Evolutionary conservation across 2,113 vertebrate species (phyloP), one percentile per base, ranked within the genome.

Genomic region (Montifringilla adamsi): DNA sequence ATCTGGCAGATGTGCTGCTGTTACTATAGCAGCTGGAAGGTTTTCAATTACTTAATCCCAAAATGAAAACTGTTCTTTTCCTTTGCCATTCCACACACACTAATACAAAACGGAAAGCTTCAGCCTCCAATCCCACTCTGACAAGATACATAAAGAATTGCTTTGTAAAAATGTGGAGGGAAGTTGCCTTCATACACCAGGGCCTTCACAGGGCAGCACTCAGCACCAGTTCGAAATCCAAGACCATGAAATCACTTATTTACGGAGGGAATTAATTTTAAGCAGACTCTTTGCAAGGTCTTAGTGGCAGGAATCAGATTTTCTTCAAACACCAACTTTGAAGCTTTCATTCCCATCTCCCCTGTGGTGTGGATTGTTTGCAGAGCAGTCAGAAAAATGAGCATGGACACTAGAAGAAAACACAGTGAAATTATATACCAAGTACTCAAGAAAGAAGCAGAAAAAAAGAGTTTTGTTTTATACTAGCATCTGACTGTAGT

Each of bases 191-290:
- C 82, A 41, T 13, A 90, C 37, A 89, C 60, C 89, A 93, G 56
- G 49, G 68, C 91, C 82, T 90, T 76, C 49, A 78, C 19, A 82
- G 77, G 84, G 85, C 84, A 82, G 69, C 73, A 78, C 87, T 94
- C 56, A 64, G 44, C 70, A 67, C 69, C 69, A 89, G 91, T 67
- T 44, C 74, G 79, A 96, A 96, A 97, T 85, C 91, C 2, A 28
- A 97, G 92, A 96, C 96, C 95, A 89, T 96, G 66, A 96, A 90
- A 94, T 95, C 91, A 94, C 93, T 95, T 94, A 94, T 96, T 96
- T 95, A 90, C 9, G 17, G 67, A 84, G 41, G 77, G 66, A 96
- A 90, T 80, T 68, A 55, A 93, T 95, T 97, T 82, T 66, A 96
- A 94, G 83, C 93, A 94, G 94, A 84, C 56, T 95, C 64, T 88